These are phyloP conservation scores for Piprites chloris DNA, from an alignment of 2,113 vertebrate species.

Conservation along the genomic window DNA sequence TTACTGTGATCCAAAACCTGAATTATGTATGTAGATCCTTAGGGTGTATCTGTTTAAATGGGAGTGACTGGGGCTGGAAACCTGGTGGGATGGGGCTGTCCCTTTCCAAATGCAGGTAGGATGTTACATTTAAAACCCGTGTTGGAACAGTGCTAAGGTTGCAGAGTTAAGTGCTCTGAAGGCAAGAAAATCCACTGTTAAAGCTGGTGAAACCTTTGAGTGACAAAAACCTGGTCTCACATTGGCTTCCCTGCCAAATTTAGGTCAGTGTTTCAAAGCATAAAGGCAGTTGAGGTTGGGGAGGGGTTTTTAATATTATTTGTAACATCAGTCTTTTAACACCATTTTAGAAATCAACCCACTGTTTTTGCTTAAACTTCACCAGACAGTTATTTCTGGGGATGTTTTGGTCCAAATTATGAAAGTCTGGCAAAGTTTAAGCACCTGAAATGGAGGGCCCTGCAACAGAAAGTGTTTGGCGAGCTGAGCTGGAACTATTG, in stretches of 20 bases:
- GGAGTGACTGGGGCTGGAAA: background rate
- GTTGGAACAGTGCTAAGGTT: background rate
- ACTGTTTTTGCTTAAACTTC: background rate
- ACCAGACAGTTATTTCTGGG: background rate
- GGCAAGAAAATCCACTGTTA: background rate
- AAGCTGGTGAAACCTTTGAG: background rate
- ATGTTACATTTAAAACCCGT: background rate
- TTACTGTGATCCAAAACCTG: constrained; percentile 34
- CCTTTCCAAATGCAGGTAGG: background rate
- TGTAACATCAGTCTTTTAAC: background rate
- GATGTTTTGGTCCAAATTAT: background rate
- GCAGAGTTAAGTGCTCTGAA: background rate
- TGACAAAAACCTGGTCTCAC: background rate
- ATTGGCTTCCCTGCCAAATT: background rate
- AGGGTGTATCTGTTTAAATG: constrained; percentile 10
- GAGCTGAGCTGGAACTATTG: background rate
- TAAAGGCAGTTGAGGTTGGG: background rate
- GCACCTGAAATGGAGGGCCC: background rate
- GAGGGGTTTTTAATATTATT: background rate
- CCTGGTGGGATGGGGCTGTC: background rate
- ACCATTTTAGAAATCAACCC: background rate
- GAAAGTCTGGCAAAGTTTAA: background rate
- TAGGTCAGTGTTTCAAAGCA: background rate
- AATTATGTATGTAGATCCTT: constrained; percentile 51
- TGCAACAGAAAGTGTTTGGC: background rate